A percentile compares a stretch with the other conserved stretches of the same genome.
phyloP scores from a whole-genome alignment of 1,140 invertebrate genomes.

The Polyergus mexicanus region DNA sequence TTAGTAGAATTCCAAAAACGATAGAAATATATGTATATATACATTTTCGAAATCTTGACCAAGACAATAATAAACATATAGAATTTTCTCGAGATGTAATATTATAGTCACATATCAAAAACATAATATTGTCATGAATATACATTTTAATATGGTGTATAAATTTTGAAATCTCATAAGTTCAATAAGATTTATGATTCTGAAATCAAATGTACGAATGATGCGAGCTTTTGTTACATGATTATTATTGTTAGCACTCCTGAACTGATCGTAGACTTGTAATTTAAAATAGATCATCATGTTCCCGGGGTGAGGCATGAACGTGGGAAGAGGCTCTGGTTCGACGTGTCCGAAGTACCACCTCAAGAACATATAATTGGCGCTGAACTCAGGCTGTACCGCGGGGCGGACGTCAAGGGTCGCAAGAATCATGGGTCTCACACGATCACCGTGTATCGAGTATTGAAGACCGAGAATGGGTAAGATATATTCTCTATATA shows the following conservation, averaged over 20 bases:
- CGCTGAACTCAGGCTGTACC: constrained; percentile 94
- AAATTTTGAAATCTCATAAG: not conserved
- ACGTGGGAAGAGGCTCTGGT: constrained; percentile 95
- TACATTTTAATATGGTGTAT: not conserved
- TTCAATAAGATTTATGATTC: not conserved
- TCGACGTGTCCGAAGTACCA: constrained; percentile 95
- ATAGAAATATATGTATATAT: too few relatives aligned
- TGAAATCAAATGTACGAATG: not conserved
- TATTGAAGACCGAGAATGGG: constrained; percentile 81
- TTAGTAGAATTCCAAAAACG: not conserved
- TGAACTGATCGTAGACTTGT: constrained; percentile 49
- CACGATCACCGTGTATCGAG: constrained; percentile 83
- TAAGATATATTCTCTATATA: constrained; percentile 65
- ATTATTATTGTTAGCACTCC: constrained; percentile 27
- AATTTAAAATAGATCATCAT: constrained; percentile 87
- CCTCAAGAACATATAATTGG: constrained; percentile 92
- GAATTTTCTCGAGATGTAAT: not conserved
- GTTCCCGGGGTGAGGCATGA: constrained; percentile 92
- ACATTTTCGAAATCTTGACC: not conserved
- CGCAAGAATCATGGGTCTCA: constrained; percentile 78
- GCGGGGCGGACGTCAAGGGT: constrained; percentile 85
- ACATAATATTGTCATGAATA: not conserved
- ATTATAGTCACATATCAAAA: too few relatives aligned
- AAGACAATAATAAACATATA: not conserved
- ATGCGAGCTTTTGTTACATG: not conserved